Conservation (phyloP, 2,797 vertebrate genomes). For the Alectoris magna region DNA sequence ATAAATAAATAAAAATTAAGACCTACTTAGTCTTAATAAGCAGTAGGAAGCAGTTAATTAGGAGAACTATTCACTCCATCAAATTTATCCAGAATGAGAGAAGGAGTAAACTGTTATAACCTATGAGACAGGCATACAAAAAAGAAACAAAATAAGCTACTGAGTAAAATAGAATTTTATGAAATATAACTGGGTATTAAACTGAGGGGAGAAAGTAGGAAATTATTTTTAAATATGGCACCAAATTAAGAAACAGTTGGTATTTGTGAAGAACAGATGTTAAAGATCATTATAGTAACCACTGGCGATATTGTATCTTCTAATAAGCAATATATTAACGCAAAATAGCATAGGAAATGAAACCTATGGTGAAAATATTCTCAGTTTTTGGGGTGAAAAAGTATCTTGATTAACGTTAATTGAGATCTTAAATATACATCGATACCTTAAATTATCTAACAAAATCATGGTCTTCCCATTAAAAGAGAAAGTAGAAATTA, state of each 20-base stretch:
- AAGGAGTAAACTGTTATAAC: not conserved
- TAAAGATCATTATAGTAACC: constrained; percentile 46
- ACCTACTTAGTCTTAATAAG: not conserved
- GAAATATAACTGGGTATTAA: constrained; percentile 1
- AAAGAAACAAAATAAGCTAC: not conserved
- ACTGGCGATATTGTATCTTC: constrained; percentile 2
- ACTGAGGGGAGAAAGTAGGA: not conserved
- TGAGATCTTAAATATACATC: not conserved
- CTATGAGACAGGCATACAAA: not conserved
- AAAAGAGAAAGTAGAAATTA: not conserved
- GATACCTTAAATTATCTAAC: not conserved
- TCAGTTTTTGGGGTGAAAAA: not conserved
- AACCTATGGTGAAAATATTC: not conserved
- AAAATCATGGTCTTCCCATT: not conserved
- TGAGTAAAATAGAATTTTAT: not conserved
- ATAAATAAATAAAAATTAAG: not conserved
- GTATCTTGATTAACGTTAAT: not conserved
- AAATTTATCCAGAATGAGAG: not conserved
- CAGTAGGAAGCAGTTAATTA: not conserved
- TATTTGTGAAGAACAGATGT: constrained; percentile 50
- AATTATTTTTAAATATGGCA: constrained; percentile 26
- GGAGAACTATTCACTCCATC: not conserved
- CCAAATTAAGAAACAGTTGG: constrained; percentile 39
- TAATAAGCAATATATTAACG: not conserved
- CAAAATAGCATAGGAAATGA: not conserved